Conservation (phyloP, 37 sponge, comb jelly and placozoan species). For the Cladorhizidae sp. region DNA sequence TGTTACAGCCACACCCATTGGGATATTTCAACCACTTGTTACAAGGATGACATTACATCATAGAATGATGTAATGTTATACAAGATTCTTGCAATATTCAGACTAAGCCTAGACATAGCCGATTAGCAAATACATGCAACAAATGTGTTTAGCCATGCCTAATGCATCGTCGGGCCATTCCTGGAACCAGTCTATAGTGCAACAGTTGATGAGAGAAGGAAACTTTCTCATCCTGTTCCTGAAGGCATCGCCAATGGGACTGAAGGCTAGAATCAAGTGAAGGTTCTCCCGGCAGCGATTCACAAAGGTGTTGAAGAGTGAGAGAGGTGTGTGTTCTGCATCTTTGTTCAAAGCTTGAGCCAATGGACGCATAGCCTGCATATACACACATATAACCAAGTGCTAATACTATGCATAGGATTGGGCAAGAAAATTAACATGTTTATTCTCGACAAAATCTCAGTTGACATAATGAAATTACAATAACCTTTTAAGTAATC, state of each 20-base stretch:
- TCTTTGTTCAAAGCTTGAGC: constrained; percentile 93
- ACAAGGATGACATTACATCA: too few relatives aligned
- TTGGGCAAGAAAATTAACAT: too few relatives aligned
- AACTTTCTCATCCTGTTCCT: constrained; percentile 92
- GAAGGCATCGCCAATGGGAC: constrained; percentile 98
- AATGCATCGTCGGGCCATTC: constrained; percentile 98
- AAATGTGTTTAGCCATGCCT: constrained; percentile 9
- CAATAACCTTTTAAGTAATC: too few relatives aligned
- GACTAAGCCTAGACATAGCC: neutral
- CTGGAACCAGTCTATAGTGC: constrained; percentile 99
- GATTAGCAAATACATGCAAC: neutral
- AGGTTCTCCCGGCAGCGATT: constrained; percentile 95
- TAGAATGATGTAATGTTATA: too few relatives aligned
- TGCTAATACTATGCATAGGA: too few relatives aligned
- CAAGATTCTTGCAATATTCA: too few relatives aligned
- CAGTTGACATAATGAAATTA: too few relatives aligned
- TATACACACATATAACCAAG: too few relatives aligned
- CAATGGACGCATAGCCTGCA: constrained; percentile 87
- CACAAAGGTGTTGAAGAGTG: constrained; percentile 93
- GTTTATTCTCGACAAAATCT: too few relatives aligned
- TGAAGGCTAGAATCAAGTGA: constrained; percentile 96
- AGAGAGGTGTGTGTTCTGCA: constrained; percentile 94
- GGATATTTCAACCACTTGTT: too few relatives aligned
- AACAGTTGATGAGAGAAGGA: constrained; percentile 99
- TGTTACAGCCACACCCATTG: too few relatives aligned